Evolutionary conservation across 1,140 invertebrate genomes (phyloP), one percentile per base, ranked within the genome.

Genomic region (Micrasema longulum): DNA sequence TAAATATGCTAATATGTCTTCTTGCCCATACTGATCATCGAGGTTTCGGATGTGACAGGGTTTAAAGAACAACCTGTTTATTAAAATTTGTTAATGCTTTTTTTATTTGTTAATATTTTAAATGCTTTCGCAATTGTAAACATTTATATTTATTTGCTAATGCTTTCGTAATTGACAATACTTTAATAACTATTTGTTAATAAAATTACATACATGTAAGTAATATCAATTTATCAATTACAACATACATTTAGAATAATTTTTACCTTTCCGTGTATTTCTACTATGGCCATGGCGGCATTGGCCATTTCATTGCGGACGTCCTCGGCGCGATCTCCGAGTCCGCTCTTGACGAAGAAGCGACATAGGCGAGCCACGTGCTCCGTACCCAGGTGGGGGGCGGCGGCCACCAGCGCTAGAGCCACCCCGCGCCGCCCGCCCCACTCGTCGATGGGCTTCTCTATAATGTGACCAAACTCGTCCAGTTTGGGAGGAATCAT

Each of bases 281-380:
- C 93, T 1, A 99, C 93, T 60, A 95, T 89, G 60, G 91, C 91
- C 69, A 98, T 88, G n/a, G 96, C 96, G 31, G 97, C 96, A 70
- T 92, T 91, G 50, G 98, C 85, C 97, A 99, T 99, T 80, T 95
- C 90, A 22, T 89, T 90, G 18, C 95, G 87, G 3, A 99, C 97
- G 14, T 88, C 85, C 72, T 91, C 87, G 80, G 92, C 89, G 16
- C 96, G 87, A 85, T 99, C 97, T 2, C 91, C 91, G 3, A 99
- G 86, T 1, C 94, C 95, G 52, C 90, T 89, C 0, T 91, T 89
- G 9, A 99, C 95, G 82, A 97, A 96, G 84, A 94, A 95, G 71
- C 90, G 87, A 66, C 96, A 90, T 6, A 95, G 84, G 47, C 84
- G 82, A 9, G 89, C 87, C 38, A 97, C 90, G 36, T 89, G 86